phyloP scores from a whole-genome alignment of 2,888 invertebrate genomes.

The Anorthoa munda region DNA sequence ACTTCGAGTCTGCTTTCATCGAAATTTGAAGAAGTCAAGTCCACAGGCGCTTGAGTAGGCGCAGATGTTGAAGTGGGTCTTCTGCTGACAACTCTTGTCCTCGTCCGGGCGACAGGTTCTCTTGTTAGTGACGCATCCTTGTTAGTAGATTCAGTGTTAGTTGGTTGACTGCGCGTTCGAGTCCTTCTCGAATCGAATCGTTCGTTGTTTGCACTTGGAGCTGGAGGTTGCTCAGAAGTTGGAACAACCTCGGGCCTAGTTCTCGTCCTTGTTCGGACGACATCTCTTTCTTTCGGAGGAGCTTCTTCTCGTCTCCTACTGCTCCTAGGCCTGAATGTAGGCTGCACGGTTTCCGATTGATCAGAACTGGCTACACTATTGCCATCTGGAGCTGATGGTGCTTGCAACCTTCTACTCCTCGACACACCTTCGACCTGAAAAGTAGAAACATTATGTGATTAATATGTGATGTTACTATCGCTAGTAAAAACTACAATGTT shows the following conservation, averaged over 20 bases:
- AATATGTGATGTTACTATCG: background rate
- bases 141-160: conserved; percentile 69
- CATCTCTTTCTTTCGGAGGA: conserved; percentile 68
- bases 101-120: conserved; percentile 75
- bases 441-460: conserved; percentile 12
- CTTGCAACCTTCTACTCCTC: conserved; percentile 78
- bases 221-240: conserved; percentile 70
- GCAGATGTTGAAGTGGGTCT: conserved; percentile 67
- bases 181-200: conserved; percentile 85
- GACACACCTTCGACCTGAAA: conserved; percentile 82
- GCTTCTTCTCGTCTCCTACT: conserved; percentile 80
- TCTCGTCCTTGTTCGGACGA: conserved; percentile 77
- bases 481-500: background rate
- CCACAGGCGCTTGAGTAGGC: conserved; percentile 69
- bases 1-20: conserved; percentile 80
- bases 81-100: conserved; percentile 73
- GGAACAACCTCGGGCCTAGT: conserved; percentile 72
- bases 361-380: conserved; percentile 71
- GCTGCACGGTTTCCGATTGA: conserved; percentile 69
- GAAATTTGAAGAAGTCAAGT: conserved; percentile 71
- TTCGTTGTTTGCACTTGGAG: conserved; percentile 77
- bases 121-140: conserved; percentile 68
- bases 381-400: conserved; percentile 72
- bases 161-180: conserved; percentile 81
- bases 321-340: conserved; percentile 79